These are phyloP conservation scores for Corythaixoides concolor DNA, from an alignment of 2,113 vertebrate species.

Conservation along the genomic window DNA sequence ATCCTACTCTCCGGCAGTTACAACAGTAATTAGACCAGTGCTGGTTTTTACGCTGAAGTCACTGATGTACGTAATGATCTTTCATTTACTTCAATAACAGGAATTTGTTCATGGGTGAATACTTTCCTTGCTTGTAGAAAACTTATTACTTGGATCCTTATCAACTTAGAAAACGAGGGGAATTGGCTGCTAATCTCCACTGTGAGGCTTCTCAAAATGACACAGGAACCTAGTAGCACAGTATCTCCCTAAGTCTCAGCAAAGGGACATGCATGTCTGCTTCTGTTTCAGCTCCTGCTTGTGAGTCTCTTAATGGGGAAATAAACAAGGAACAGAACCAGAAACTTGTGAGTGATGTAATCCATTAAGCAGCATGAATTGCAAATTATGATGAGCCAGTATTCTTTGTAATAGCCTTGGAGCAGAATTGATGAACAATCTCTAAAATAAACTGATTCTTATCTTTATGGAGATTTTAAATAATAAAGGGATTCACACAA, in stretches of 20 bases:
- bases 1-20: background rate
- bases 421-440: background rate
- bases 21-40: background rate
- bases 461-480: background rate
- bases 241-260: background rate
- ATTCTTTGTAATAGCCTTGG: background rate
- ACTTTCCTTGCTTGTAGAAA: background rate
- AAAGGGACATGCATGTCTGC: background rate
- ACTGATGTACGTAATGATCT: background rate
- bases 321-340: background rate
- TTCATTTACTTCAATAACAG: constrained; percentile 20
- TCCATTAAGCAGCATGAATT: constrained; percentile 15
- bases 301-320: background rate
- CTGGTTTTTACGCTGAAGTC: background rate
- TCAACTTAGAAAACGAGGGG: background rate
- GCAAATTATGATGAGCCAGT: background rate
- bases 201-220: background rate
- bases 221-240: background rate
- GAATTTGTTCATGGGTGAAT: background rate
- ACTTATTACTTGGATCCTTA: constrained; percentile 3
- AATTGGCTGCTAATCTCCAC: background rate
- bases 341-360: background rate
- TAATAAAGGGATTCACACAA: background rate
- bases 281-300: background rate
- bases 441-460: constrained; percentile 22